A percentile compares a stretch with the other conserved stretches of the same genome.
Evolutionary conservation across 2,797 vertebrate species (phyloP).

Genomic region (Phylloscopus collybita): DNA sequence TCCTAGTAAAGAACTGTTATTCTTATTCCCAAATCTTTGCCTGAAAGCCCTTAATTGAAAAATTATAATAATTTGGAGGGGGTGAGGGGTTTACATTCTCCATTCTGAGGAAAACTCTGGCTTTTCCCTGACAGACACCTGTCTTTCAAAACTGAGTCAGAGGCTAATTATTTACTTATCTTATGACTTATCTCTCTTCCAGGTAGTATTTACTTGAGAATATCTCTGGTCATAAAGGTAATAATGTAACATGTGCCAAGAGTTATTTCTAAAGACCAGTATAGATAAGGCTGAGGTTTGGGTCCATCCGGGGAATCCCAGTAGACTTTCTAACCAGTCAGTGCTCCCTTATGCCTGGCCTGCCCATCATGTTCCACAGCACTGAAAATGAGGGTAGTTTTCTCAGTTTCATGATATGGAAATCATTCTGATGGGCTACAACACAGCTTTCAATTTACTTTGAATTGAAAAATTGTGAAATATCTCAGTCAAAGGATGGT

Average conservation of each 20-base stretch:
- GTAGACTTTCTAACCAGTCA: neutral
- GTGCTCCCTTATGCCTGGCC: neutral
- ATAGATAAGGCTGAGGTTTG: neutral
- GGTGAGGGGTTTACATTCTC: no score
- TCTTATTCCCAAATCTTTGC: no score
- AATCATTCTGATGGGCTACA: neutral
- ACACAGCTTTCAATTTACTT: neutral
- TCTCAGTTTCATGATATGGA: neutral
- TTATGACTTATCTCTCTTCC: neutral
- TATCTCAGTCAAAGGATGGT: neutral
- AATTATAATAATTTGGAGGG: no score
- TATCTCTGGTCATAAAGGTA: neutral
- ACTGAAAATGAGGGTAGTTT: rapidly evolving
- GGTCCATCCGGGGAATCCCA: neutral
- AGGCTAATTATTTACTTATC: neutral
- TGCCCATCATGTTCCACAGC: neutral
- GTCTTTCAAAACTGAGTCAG: no score
- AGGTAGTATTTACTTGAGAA: neutral
- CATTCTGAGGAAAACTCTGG: no score
- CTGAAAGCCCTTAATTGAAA: no score
- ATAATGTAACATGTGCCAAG: neutral
- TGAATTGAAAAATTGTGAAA: neutral
- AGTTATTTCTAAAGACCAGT: neutral
- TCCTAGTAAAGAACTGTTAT: no score
- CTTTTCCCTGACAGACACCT: no score